Evolutionary conservation across 2,797 vertebrate genomes (phyloP).

Genomic region (Acanthis flammea): DNA sequence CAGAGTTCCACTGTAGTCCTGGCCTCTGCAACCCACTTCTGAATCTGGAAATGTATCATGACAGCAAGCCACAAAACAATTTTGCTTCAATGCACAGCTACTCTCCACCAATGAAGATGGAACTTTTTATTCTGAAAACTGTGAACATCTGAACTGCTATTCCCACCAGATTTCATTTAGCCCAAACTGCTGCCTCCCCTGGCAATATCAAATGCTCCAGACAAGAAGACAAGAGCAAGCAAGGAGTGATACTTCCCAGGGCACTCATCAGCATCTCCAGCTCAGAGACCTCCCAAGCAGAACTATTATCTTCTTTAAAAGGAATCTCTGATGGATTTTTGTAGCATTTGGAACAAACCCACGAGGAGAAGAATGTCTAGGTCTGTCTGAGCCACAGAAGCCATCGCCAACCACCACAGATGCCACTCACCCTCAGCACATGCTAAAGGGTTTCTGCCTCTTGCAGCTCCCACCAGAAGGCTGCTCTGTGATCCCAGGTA

Average conservation of each 20-base stretch:
- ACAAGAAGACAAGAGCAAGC: not conserved
- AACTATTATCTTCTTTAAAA: not conserved
- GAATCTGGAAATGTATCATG: not conserved
- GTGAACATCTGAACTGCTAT: not conserved
- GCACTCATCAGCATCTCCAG: not conserved
- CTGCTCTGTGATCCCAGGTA: not conserved
- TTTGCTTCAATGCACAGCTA: not conserved
- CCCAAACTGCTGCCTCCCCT: not conserved
- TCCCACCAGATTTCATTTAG: not conserved
- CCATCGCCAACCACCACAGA: not conserved
- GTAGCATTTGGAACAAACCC: not conserved
- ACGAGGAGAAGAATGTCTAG: not conserved
- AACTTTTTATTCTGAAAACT: not conserved
- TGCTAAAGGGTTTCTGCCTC: not conserved
- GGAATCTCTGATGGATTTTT: not conserved
- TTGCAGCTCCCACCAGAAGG: not conserved
- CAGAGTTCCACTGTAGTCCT: not conserved
- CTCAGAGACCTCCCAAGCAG: conserved; percentile 13
- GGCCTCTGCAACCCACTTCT: not conserved
- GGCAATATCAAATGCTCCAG: not conserved
- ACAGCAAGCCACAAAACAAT: not conserved
- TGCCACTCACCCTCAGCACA: not conserved
- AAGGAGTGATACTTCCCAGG: not conserved
- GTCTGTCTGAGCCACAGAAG: not conserved
- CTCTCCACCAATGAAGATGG: not conserved